Evolutionary conservation across 2,888 invertebrate genomes (phyloP), one percentile per base, ranked within the genome.

Genomic region (Acrobasis suavella): DNA sequence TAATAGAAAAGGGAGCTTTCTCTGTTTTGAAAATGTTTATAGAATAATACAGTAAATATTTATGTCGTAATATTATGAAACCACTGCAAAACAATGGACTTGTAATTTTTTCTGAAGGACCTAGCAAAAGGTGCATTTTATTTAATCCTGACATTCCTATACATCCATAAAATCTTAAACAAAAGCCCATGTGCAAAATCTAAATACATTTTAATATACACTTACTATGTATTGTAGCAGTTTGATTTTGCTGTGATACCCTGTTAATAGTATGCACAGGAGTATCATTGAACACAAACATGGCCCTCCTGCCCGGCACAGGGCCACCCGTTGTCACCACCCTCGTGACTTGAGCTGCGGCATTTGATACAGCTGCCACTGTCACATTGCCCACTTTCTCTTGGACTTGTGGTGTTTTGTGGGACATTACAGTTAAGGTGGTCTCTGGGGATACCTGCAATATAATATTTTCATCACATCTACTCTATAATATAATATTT

Each of bases 221-320:
- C 89, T 90, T 69, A 92, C 92, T 89, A 69, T 92, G 91, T 72
- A 92, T 92, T 14, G 91, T 91, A 32, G 92, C 83, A 2, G 92
- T 90, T 65, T 93, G 92, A 67, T 92, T 92, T 67, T 92, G 92
- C 65, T 92, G 92, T 12, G 90, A 82, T 1, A 89, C 89, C 70
- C 92, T 85, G 54, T 89, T 91, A 60, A 91, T 67, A 0, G 89
- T 86, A 64, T 92, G 92, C 0, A 85, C 76, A 0, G 89, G 85
- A 6, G 87, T 77, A 63, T 93, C 92, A 64, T 92, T 92, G 12
- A 93, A 77, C n/a, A 93, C 89, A 81, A 92, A 92, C 92, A 93
- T 92, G 7, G 90, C 88, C 67, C 92, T 76, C 56, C 92, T 82
- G 0, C 84, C 76, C 1, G 85, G 82, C 0, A 56, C 56, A 0